phyloP scores from a whole-genome alignment of 2,797 vertebrate genomes.

The Ciconia nigra region DNA sequence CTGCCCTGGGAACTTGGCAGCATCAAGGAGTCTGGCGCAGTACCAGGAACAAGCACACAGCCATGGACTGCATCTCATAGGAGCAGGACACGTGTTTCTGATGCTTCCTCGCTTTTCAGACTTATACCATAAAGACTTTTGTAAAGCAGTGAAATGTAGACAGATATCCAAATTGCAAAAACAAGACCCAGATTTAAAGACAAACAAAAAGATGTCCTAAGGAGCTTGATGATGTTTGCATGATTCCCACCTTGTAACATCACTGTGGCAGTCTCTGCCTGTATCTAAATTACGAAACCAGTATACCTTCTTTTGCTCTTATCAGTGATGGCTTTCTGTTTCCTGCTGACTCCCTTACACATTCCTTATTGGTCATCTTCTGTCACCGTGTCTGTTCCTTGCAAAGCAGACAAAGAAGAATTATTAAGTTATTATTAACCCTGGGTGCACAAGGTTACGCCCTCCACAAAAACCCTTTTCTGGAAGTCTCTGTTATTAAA shows the following conservation, averaged over 20 bases:
- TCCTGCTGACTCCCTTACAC: background rate
- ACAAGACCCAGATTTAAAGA: background rate
- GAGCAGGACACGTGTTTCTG: background rate
- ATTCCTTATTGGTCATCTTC: background rate
- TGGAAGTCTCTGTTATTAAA: background rate
- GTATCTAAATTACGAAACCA: background rate
- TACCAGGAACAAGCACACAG: background rate
- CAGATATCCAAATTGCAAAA: background rate
- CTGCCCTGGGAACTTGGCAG: background rate
- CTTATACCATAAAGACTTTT: background rate
- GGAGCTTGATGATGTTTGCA: background rate
- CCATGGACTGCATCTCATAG: background rate
- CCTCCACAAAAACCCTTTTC: background rate
- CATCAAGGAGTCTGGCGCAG: conserved; percentile 5
- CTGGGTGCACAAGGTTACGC: background rate
- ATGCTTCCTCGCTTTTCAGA: background rate
- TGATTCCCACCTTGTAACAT: background rate
- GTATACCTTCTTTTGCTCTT: background rate
- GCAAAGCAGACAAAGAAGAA: background rate
- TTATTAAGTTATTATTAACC: background rate
- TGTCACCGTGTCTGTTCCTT: background rate
- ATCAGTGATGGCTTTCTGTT: background rate
- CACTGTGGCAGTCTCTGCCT: background rate
- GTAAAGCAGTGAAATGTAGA: background rate
- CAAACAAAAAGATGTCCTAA: background rate